A percentile compares a stretch with the other conserved stretches of the same genome.
These are phyloP conservation scores for Entomobrya multifasciata DNA, from an alignment of 2,888 invertebrate genomes.

Conservation along the genomic window DNA sequence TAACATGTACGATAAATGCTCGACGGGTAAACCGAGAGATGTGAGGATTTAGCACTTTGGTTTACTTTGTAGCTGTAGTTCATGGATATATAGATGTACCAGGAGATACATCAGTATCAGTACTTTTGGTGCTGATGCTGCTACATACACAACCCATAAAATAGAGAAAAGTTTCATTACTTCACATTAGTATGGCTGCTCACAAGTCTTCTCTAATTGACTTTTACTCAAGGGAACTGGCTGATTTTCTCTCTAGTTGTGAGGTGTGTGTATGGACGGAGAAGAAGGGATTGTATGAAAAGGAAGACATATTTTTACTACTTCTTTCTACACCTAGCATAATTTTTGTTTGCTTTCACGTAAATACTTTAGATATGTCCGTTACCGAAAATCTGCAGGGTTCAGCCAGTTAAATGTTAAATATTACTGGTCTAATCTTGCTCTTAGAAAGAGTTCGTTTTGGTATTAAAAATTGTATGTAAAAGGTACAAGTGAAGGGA, in stretches of 20 bases:
- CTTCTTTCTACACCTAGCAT: constrained; percentile 9
- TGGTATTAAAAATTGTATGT: background rate
- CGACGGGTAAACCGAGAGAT: background rate
- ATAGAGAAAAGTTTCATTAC: constrained; percentile 65
- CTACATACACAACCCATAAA: no score
- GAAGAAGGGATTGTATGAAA: constrained; percentile 1
- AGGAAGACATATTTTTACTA: constrained; percentile 38
- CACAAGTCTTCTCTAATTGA: constrained; percentile 71
- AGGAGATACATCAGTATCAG: background rate
- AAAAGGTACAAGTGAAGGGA: constrained; percentile 27
- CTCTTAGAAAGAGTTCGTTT: background rate
- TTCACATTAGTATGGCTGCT: constrained; percentile 70
- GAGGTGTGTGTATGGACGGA: constrained; percentile 11
- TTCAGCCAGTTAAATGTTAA: no score
- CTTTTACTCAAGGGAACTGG: constrained; percentile 66
- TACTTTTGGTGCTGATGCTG: constrained; percentile 8
- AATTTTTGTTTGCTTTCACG: no score
- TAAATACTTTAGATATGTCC: constrained; percentile 11
- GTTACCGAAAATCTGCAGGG: no score
- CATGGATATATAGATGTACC: background rate
- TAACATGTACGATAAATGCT: constrained; percentile 10
- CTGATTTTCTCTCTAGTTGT: constrained; percentile 52
- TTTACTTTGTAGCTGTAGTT: background rate
- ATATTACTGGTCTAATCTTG: no score
- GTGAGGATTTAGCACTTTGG: constrained; percentile 50